These are phyloP conservation scores for Rhagophthalmus giganteus DNA, from an alignment of 2,888 invertebrate species.

Conservation along the genomic window DNA sequence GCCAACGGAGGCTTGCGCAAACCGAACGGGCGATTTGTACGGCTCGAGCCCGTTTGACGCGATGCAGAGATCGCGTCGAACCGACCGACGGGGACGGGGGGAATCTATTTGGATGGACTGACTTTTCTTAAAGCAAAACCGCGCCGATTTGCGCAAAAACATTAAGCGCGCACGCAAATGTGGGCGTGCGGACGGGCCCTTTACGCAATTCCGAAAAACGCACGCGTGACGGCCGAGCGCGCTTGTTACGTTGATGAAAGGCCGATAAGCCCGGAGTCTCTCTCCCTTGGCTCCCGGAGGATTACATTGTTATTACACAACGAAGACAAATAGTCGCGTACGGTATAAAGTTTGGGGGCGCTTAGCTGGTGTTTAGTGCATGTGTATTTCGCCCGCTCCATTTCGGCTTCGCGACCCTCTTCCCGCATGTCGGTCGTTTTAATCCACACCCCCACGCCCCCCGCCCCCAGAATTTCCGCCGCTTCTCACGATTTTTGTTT, in stretches of 20 bases:
- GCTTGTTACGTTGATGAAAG: constrained; percentile 27
- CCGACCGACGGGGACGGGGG: too few species aligned
- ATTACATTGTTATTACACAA: constrained; percentile 26
- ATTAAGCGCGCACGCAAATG: too few species aligned
- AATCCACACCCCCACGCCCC: too few species aligned
- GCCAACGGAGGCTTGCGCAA: too few species aligned
- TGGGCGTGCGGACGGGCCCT: constrained; percentile 5
- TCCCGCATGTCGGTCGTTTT: constrained; percentile 10
- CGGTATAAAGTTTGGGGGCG: constrained; percentile 17
- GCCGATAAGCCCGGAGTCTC: constrained; percentile 21
- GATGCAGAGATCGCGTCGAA: too few species aligned
- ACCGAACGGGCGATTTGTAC: too few species aligned
- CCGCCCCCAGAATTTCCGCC: not conserved
- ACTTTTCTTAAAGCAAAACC: too few species aligned
- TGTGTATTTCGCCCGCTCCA: constrained; percentile 4
- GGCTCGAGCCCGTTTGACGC: too few species aligned
- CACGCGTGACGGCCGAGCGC: constrained; percentile 16
- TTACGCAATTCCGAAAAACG: constrained; percentile 10
- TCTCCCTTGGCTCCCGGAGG: constrained; percentile 12
- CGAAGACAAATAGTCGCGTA: constrained; percentile 27
- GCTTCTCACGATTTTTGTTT: constrained; percentile 6
- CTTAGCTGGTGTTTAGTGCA: constrained; percentile 14
- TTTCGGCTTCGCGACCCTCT: not conserved
- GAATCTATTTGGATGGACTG: too few species aligned
- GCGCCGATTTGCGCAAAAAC: too few species aligned